Evolutionary conservation across 2,888 invertebrate species (phyloP).

Genomic region (Aphodius sticticus): DNA sequence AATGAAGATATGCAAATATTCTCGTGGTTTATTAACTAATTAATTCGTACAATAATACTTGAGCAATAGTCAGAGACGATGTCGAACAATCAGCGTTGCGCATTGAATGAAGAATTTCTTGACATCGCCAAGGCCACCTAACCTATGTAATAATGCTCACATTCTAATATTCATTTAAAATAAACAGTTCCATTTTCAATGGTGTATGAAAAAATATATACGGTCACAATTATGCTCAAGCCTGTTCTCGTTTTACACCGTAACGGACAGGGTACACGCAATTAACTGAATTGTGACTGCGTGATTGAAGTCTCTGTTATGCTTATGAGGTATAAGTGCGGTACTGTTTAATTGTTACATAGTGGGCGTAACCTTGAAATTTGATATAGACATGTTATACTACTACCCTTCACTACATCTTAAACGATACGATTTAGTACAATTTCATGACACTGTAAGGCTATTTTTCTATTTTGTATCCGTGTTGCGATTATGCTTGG

Average conservation of each 20-base stretch:
- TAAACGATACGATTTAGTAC: not conserved
- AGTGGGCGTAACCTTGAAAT: constrained; percentile 4
- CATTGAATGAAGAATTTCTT: not conserved
- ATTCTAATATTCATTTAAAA: not conserved
- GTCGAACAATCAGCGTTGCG: not conserved
- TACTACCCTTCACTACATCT: not conserved
- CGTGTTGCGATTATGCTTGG: not conserved
- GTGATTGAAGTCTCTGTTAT: too few species aligned
- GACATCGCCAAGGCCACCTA: not conserved
- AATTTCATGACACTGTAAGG: too few species aligned
- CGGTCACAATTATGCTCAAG: not conserved
- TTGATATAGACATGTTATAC: not conserved
- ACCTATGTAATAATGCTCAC: not conserved
- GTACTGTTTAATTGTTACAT: not conserved
- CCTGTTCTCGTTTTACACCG: not conserved
- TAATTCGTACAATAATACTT: not conserved
- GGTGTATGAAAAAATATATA: not conserved
- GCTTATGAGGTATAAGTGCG: not conserved
- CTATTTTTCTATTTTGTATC: not conserved
- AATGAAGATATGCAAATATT: not conserved
- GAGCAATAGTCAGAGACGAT: not conserved
- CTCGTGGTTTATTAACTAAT: not conserved
- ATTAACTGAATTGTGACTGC: not conserved
- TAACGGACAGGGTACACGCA: not conserved
- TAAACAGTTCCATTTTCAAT: not conserved